These are phyloP conservation scores for Acomys russatus DNA, from an alignment of 2,797 vertebrate species.

Conservation along the genomic window DNA sequence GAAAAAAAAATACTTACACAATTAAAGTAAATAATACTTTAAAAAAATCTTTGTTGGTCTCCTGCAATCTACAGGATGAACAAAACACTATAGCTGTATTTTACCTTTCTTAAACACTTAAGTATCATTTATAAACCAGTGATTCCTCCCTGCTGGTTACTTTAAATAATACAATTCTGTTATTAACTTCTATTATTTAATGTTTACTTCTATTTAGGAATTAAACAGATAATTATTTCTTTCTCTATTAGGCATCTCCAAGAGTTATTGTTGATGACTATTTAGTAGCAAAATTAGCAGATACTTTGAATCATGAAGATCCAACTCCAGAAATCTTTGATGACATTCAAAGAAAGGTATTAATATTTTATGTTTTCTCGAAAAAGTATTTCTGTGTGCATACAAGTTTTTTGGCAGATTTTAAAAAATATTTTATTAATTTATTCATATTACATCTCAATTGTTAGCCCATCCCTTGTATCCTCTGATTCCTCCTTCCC, in stretches of 20 bases:
- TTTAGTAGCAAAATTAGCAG: slow-evolving; percentile 93
- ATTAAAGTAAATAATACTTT: background rate
- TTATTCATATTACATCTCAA: no score
- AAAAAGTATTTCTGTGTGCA: slow-evolving; percentile 26
- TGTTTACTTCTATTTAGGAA: slow-evolving; percentile 44
- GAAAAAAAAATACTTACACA: background rate
- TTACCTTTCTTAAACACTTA: slow-evolving; percentile 51
- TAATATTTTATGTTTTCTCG: slow-evolving; percentile 62
- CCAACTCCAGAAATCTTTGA: slow-evolving; percentile 99
- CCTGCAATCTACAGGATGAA: background rate
- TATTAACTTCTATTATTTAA: background rate
- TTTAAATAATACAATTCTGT: slow-evolving; percentile 39
- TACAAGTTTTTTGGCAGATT: background rate
- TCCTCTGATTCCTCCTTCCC: no score
- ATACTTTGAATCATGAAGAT: slow-evolving; percentile 96
- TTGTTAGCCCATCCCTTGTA: no score
- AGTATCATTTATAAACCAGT: slow-evolving; percentile 24
- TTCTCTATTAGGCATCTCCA: slow-evolving; percentile 93
- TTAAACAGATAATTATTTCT: slow-evolving; percentile 26
- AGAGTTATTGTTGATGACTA: slow-evolving; percentile 96
- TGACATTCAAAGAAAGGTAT: slow-evolving; percentile 98
- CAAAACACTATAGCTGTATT: background rate
- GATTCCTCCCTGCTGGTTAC: slow-evolving; percentile 23
- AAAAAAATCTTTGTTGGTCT: background rate
- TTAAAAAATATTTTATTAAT: no score